These are phyloP conservation scores for Hypanus sabinus DNA, from an alignment of 2,113 vertebrate species.

Conservation along the genomic window DNA sequence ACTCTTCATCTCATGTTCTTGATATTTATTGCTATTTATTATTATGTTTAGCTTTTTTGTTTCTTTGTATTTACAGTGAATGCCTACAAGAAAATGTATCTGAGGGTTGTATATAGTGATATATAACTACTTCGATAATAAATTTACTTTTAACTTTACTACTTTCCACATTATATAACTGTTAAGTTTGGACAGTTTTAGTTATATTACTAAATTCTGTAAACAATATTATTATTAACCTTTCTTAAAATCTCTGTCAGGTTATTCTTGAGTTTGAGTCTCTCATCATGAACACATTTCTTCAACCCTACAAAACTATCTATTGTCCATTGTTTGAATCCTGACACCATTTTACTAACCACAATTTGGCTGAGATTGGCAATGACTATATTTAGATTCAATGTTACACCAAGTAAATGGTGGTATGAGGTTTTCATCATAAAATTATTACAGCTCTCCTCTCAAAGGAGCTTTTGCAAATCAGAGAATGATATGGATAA, in stretches of 20 bases:
- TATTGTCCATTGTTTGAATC: not conserved
- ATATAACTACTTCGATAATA: no score
- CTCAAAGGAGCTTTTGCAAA: not conserved
- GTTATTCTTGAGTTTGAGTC: not conserved
- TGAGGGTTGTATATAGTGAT: no score
- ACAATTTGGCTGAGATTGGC: no score
- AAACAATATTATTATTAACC: not conserved
- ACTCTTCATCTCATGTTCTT: no score
- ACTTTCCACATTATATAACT: not conserved
- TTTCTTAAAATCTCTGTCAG: not conserved
- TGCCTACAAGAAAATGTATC: no score
- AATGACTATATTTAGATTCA: no score
- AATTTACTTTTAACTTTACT: no score
- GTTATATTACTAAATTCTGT: not conserved
- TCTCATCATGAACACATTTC: not conserved
- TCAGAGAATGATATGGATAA: not conserved
- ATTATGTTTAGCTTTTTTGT: no score
- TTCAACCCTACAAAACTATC: not conserved
- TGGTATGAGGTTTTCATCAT: not conserved
- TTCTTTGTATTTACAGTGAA: no score
- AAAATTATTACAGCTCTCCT: not conserved
- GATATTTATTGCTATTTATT: no score
- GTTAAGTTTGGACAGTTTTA: not conserved
- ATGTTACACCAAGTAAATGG: not conserved
- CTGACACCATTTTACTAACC: no score